phyloP scores from a whole-genome alignment of 2,113 vertebrate genomes.

The Bubo scandiacus region DNA sequence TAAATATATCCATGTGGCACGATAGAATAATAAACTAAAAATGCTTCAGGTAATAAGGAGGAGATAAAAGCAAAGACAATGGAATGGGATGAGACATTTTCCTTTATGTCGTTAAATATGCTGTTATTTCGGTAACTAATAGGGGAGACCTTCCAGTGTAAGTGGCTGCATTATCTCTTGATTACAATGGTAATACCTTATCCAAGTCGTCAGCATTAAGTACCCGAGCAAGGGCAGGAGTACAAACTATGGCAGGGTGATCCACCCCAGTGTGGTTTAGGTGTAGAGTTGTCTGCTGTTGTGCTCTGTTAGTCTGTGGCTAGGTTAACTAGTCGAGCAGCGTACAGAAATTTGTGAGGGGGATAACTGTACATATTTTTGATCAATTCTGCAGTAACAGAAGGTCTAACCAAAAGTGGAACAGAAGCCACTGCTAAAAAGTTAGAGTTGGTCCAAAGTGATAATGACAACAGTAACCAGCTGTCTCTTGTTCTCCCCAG shows the following conservation, averaged over 20 bases:
- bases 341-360: no score
- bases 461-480: neutral
- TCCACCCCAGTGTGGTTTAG: accelerated
- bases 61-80: neutral
- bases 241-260: neutral
- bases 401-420: neutral
- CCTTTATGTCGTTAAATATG: neutral
- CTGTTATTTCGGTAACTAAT: neutral
- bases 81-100: neutral
- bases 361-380: neutral
- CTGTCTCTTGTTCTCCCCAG: neutral
- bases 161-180: neutral
- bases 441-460: neutral
- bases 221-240: neutral
- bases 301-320: neutral
- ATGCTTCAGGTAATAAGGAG: neutral
- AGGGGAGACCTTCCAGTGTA: neutral
- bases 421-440: neutral
- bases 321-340: neutral
- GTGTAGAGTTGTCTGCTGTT: neutral
- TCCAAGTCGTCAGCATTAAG: neutral
- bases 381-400: neutral
- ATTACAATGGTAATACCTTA: neutral
- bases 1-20: neutral
- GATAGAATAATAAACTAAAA: neutral